Percentiles rank a stretch among this genome's conserved stretches.
These are phyloP conservation scores for Acrobasis repandana DNA, from an alignment of 2,888 invertebrate genomes.

Conservation along the genomic window DNA sequence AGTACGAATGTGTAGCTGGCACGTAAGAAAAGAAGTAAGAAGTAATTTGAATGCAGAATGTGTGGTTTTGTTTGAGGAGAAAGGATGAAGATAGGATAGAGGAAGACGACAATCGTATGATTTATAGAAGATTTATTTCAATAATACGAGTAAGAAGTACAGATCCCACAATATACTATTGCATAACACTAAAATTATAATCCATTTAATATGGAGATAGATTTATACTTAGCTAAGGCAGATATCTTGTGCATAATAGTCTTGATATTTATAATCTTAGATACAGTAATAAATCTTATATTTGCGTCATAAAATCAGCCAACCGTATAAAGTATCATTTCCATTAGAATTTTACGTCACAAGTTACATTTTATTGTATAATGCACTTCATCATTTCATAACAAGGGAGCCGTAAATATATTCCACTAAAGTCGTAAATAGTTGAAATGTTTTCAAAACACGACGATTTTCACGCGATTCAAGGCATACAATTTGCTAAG, in stretches of 20 bases:
- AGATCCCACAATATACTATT: too few species aligned
- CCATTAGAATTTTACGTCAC: conserved; percentile 11
- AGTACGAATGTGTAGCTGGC: too few species aligned
- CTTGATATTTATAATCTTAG: not conserved
- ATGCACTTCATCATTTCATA: not conserved
- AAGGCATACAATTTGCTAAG: not conserved
- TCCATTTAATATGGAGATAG: too few species aligned
- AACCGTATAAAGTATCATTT: conserved; percentile 15
- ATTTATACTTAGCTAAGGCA: too few species aligned
- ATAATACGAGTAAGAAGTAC: too few species aligned
- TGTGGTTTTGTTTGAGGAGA: too few species aligned
- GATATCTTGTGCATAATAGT: not conserved
- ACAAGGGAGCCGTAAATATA: conserved; percentile 8
- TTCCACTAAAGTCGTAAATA: conserved; percentile 5
- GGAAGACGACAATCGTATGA: too few species aligned
- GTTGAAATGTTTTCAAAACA: conserved; percentile 4
- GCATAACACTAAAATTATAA: too few species aligned
- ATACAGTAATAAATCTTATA: not conserved
- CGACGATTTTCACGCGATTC: conserved; percentile 9
- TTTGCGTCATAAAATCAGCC: conserved; percentile 14
- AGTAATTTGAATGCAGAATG: too few species aligned
- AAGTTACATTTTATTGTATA: conserved; percentile 17
- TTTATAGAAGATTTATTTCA: too few species aligned
- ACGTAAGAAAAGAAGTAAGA: too few species aligned
- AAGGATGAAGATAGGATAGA: too few species aligned